Evolutionary conservation across 2,113 vertebrate genomes (phyloP).

Genomic region (Xenopus borealis): DNA sequence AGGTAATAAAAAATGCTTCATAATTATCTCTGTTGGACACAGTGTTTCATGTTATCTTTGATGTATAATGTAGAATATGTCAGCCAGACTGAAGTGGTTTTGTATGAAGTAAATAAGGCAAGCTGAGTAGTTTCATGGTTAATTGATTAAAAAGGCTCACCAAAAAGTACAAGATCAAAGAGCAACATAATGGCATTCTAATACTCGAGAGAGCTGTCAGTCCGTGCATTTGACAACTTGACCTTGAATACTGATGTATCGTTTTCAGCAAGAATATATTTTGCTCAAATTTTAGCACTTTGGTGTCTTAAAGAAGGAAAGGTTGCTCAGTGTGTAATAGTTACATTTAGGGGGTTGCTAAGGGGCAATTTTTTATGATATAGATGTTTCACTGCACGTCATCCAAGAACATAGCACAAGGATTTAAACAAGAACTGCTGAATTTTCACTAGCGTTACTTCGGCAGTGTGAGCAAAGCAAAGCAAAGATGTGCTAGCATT

Average conservation of each 20-base stretch:
- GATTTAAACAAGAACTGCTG: too few relatives aligned
- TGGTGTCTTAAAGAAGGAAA: neutral
- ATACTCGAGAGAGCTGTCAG: constrained; percentile 63
- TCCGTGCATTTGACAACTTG: constrained; percentile 60
- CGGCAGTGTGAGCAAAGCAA: too few relatives aligned
- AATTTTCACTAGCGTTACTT: too few relatives aligned
- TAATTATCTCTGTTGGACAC: constrained; percentile 58
- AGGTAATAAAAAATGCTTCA: constrained; percentile 50
- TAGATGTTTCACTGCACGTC: too few relatives aligned
- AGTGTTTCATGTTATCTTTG: constrained; percentile 66
- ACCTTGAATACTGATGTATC: constrained; percentile 63
- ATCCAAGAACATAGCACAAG: too few relatives aligned
- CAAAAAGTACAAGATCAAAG: constrained; percentile 77
- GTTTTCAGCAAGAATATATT: constrained; percentile 22
- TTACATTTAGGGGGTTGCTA: neutral
- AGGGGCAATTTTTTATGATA: neutral
- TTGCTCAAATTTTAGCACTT: neutral
- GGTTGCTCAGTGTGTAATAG: neutral
- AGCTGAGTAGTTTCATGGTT: constrained; percentile 73
- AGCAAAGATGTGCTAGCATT: too few relatives aligned
- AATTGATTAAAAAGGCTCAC: constrained; percentile 77
- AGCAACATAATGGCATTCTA: constrained; percentile 63
- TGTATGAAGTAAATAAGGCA: constrained; percentile 65
- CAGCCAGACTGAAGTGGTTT: constrained; percentile 67
- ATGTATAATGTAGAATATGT: constrained; percentile 68